Conservation (phyloP, 1,140 invertebrate genomes). For the Campoletis sonorensis region DNA sequence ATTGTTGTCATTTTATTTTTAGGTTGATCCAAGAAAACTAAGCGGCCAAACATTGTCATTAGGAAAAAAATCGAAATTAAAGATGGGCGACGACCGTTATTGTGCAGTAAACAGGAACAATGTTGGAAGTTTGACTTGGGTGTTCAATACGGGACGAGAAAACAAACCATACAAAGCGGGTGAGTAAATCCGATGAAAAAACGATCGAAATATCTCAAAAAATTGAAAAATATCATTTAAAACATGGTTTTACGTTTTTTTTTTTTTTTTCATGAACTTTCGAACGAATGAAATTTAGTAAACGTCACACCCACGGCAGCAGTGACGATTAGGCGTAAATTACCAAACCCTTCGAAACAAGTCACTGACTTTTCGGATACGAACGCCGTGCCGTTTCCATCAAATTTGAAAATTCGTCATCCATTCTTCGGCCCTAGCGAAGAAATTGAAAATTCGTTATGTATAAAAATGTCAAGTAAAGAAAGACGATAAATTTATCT, state of each 20-base stretch:
- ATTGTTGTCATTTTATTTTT: neutral
- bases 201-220: neutral
- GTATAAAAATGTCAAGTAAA: neutral
- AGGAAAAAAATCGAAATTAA: constrained; percentile 65
- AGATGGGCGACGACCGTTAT: constrained; percentile 61
- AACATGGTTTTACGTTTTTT: neutral
- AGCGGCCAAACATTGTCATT: constrained; percentile 58
- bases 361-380: constrained; percentile 32
- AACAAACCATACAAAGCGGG: constrained; percentile 58
- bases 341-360: constrained; percentile 52
- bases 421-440: constrained; percentile 61
- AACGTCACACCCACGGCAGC: constrained; percentile 62
- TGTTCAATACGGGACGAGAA: constrained; percentile 57
- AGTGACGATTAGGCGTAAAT: constrained; percentile 62
- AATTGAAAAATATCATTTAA: neutral
- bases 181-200: constrained; percentile 49
- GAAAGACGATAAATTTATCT: no score
- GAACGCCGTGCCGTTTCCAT: constrained; percentile 60
- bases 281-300: constrained; percentile 51
- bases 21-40: constrained; percentile 63
- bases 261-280: neutral
- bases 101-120: constrained; percentile 50
- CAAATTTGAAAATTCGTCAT: constrained; percentile 64
- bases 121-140: constrained; percentile 59
- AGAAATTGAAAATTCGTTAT: constrained; percentile 17